These are phyloP conservation scores for Siniperca obscura DNA, from an alignment of 2,797 vertebrate species.

Conservation along the genomic window DNA sequence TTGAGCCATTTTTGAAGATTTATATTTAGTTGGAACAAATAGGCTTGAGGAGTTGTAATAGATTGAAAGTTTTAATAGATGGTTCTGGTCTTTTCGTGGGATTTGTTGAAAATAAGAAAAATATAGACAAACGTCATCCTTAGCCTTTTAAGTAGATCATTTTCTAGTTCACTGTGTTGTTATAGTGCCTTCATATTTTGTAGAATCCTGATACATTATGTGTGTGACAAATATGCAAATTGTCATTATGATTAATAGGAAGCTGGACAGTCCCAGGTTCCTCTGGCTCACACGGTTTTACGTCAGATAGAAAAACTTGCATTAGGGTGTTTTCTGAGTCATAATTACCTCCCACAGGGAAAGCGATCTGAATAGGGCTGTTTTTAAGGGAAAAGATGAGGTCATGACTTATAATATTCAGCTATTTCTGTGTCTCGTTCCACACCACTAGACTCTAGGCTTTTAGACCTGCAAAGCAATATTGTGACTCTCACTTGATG, in stretches of 20 bases:
- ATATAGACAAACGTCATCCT: background rate
- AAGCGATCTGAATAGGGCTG: constrained; percentile 35
- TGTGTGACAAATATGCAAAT: constrained; percentile 43
- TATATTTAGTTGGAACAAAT: too few relatives aligned
- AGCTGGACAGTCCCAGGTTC: constrained; percentile 32
- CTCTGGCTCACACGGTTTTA: constrained; percentile 50
- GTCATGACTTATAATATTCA: constrained; percentile 60
- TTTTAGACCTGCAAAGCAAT: constrained; percentile 53
- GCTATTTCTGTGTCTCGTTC: constrained; percentile 42
- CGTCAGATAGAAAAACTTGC: constrained; percentile 43
- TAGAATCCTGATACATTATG: background rate
- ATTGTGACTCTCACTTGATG: constrained; percentile 46
- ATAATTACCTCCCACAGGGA: constrained; percentile 68
- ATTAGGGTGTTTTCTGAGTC: constrained; percentile 67
- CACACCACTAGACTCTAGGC: constrained; percentile 11
- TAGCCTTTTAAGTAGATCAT: background rate
- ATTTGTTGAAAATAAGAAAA: background rate
- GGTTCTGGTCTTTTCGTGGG: background rate
- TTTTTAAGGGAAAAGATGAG: constrained; percentile 60
- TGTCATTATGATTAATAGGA: constrained; percentile 43
- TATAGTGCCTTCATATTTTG: background rate
- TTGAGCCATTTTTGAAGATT: background rate
- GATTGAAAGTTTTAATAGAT: background rate
- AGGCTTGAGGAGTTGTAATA: too few relatives aligned
- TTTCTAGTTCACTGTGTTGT: background rate